A percentile compares a stretch with the other conserved stretches of the same genome.
phyloP scores from a whole-genome alignment of 30 jellyfish, hydroid and myxozoan genomes.

The Pelagia noctiluca region DNA sequence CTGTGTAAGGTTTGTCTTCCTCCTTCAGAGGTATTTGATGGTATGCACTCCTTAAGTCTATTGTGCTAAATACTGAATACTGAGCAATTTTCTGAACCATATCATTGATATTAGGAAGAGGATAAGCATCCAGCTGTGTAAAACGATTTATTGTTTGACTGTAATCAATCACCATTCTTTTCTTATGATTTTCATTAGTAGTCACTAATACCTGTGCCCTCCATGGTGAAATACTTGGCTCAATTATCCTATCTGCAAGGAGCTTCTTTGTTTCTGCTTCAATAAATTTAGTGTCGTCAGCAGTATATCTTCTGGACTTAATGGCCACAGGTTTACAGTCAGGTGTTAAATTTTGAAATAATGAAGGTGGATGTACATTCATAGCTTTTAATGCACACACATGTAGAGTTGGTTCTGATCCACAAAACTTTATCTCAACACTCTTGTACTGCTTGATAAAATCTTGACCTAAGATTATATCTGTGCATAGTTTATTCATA shows the following conservation, averaged over 20 bases:
- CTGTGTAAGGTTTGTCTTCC: constrained; percentile 25
- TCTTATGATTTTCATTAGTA: constrained; percentile 16
- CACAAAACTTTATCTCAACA: constrained; percentile 44
- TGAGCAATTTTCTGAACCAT: constrained; percentile 30
- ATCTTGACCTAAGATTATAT: constrained; percentile 70
- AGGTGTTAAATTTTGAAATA: constrained; percentile 25
- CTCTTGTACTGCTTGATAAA: constrained; percentile 51
- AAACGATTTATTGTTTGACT: constrained; percentile 65
- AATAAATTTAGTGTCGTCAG: constrained; percentile 51
- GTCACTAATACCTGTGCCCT: constrained; percentile 73
- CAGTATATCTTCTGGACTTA: constrained; percentile 33
- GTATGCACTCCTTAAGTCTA: constrained; percentile 63
- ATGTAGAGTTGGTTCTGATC: constrained; percentile 11
- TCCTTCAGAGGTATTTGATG: constrained; percentile 58
- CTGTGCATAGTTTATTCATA: constrained; percentile 54
- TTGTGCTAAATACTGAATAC: constrained; percentile 37
- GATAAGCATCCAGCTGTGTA: constrained; percentile 77
- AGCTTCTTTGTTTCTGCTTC: constrained; percentile 59
- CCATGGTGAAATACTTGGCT: constrained; percentile 79
- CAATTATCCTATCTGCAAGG: constrained; percentile 40
- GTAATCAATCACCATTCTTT: constrained; percentile 66
- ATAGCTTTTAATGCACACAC: constrained; percentile 30
- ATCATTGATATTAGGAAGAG: constrained; percentile 68
- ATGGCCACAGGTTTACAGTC: constrained; percentile 57
- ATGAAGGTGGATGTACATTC: constrained; percentile 46